These are phyloP conservation scores for Chaunax sp. DNA, from an alignment of 2,797 vertebrate species.

Conservation along the genomic window DNA sequence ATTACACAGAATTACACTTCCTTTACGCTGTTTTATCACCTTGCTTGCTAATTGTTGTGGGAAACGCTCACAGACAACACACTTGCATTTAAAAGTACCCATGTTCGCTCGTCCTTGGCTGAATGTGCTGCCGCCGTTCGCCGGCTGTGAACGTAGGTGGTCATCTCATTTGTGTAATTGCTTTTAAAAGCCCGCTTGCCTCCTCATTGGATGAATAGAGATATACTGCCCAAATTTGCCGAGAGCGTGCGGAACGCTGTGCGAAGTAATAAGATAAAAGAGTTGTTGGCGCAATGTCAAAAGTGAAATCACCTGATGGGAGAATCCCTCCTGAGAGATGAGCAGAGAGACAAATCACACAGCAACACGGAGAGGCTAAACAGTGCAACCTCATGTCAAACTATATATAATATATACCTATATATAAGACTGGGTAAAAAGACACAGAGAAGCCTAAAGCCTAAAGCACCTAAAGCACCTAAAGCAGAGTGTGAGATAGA, in stretches of 20 bases:
- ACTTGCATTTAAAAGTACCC: constrained; percentile 51
- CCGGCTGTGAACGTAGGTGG: constrained; percentile 23
- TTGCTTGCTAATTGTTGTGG: constrained; percentile 34
- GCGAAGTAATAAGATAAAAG: constrained; percentile 73
- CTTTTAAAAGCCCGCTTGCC: constrained; percentile 64
- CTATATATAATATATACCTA: too few relatives aligned
- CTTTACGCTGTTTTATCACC: constrained; percentile 54
- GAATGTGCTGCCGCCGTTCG: constrained; percentile 6
- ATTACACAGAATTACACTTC: constrained; percentile 39
- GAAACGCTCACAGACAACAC: constrained; percentile 37
- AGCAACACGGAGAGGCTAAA: constrained; percentile 37
- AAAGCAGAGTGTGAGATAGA: not conserved
- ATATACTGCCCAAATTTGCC: constrained; percentile 59
- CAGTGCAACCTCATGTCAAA: constrained; percentile 23
- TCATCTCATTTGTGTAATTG: constrained; percentile 74
- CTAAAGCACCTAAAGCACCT: too few relatives aligned
- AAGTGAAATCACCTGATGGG: constrained; percentile 66
- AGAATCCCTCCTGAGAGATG: constrained; percentile 25
- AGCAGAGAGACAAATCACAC: constrained; percentile 18
- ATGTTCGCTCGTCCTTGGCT: constrained; percentile 50
- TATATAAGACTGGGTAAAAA: too few relatives aligned
- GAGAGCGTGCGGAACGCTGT: constrained; percentile 42
- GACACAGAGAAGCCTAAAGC: too few relatives aligned
- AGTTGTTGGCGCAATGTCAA: constrained; percentile 69
- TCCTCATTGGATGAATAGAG: constrained; percentile 41